Conservation (phyloP, 2,888 invertebrate genomes). For the Lasioglossum oenotherae region DNA sequence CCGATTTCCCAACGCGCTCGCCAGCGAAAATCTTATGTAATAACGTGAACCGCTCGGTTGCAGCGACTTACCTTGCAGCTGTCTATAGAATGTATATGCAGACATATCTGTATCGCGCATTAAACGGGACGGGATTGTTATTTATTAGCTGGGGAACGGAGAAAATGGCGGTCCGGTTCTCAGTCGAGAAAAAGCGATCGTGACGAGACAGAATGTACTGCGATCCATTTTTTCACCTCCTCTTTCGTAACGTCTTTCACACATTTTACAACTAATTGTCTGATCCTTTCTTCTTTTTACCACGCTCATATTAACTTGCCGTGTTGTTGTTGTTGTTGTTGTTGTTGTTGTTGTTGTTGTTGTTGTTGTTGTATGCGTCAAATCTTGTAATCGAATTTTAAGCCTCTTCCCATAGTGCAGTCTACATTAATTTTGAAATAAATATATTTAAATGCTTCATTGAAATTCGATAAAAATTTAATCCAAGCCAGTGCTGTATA, state of each 20-base stretch:
- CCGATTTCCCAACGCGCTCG: slow-evolving; percentile 41
- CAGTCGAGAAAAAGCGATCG: slow-evolving; percentile 8
- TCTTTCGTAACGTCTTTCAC: neutral
- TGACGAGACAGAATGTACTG: neutral
- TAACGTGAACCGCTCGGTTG: slow-evolving; percentile 47
- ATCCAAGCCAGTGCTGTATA: too few relatives aligned
- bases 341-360: too few relatives aligned
- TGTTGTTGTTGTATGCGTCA: too few relatives aligned
- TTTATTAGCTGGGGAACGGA: slow-evolving; percentile 23
- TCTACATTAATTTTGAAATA: too few relatives aligned
- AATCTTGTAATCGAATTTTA: too few relatives aligned
- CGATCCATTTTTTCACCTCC: neutral
- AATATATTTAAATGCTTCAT: too few relatives aligned
- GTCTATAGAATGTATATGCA: slow-evolving; percentile 14
- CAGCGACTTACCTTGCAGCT: slow-evolving; percentile 45
- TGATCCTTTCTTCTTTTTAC: neutral
- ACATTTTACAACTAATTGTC: neutral
- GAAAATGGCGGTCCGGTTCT: slow-evolving; percentile 14
- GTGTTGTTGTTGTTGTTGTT: too few relatives aligned
- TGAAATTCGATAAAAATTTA: too few relatives aligned
- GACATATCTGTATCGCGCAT: slow-evolving; percentile 11
- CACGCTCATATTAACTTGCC: too few relatives aligned
- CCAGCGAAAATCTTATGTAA: slow-evolving; percentile 55
- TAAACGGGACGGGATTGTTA: neutral
- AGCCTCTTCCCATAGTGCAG: too few relatives aligned